Base-by-base conservation (phyloP, 1,140 invertebrate genomes). In the Homalodisca vitripennis region DNA sequence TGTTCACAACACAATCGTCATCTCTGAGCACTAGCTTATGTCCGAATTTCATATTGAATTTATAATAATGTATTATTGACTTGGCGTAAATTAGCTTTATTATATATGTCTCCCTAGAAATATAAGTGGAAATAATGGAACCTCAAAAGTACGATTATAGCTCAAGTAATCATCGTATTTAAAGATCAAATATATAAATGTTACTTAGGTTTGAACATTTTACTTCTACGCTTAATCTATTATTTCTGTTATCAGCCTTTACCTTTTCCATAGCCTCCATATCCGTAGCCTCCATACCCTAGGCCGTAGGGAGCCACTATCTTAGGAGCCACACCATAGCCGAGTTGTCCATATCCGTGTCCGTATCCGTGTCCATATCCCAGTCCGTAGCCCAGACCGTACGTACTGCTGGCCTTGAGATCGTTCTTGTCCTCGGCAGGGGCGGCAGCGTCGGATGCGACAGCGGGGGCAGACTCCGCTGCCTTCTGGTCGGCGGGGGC, bases 331-430 rank as follows among this genome's bases (percentile, higher is more conserved):
- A 6, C 12, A 3, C 65, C 55, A 57, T 74, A 78, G 60, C 75
- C 71, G 22, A 74, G 73, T 6, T 73, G 74, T 17, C 75, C 72
- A 31, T 73, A 70, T 6, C 77, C 76, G 47, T 60, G 74, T 31
- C 78, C 78, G 20, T 76, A 74, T 24, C 66, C 72, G 0, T 73
- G 73, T 27, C 55, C 55, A 26, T 60, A 60, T 22, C 55, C 55
- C 22, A 60, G 55, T 6, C 55, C 55, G 26, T 60, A 60, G 24
- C 55, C 55, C 24, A 60, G 55, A 26, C 55, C 55, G 26, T 60
- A 60, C 2, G 55, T 60, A 26, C 29, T 60, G 26, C 55, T 60
- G 22, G 55, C 29, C n/a, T 60, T 13, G 2, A 60, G 55, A 24
- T 60, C 55, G 6, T 26, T 13, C 24, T 60, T 60, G 3, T 60